phyloP scores from a whole-genome alignment of 2,113 vertebrate species.

The Crotophaga sulcirostris region DNA sequence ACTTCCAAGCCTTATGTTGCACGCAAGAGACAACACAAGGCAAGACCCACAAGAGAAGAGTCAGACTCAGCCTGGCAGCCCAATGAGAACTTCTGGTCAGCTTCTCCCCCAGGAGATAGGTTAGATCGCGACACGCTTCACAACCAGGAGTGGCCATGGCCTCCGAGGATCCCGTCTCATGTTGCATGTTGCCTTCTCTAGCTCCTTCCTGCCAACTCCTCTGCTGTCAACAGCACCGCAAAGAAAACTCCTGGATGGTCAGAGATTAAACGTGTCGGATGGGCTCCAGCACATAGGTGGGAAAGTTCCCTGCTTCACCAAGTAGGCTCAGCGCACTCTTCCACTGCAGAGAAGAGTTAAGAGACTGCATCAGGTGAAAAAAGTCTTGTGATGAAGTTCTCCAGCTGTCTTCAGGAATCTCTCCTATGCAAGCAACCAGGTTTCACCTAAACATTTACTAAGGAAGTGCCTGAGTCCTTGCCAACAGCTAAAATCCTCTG shows the following conservation, averaged over 20 bases:
- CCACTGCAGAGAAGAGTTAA: background rate
- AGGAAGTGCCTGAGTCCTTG: background rate
- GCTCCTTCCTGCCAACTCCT: background rate
- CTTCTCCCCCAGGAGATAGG: background rate
- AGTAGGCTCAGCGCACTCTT: background rate
- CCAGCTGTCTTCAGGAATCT: background rate
- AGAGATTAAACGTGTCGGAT: background rate
- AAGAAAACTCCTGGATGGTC: background rate
- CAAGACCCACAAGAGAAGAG: background rate
- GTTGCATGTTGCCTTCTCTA: background rate
- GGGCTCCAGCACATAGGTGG: background rate
- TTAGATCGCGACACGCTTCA: background rate
- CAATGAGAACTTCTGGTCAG: background rate
- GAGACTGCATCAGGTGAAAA: background rate
- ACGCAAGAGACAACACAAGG: background rate
- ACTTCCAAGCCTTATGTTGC: background rate
- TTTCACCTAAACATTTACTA: background rate
- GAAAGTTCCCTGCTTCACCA: background rate
- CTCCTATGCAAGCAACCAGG: background rate
- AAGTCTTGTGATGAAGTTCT: background rate
- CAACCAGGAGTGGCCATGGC: background rate
- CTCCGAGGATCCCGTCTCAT: fast-evolving
- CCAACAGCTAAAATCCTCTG: background rate
- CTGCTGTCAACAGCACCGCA: background rate
- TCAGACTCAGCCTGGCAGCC: background rate